Base-by-base conservation (phyloP, 2,888 invertebrate species). In the Orthosia cruda region DNA sequence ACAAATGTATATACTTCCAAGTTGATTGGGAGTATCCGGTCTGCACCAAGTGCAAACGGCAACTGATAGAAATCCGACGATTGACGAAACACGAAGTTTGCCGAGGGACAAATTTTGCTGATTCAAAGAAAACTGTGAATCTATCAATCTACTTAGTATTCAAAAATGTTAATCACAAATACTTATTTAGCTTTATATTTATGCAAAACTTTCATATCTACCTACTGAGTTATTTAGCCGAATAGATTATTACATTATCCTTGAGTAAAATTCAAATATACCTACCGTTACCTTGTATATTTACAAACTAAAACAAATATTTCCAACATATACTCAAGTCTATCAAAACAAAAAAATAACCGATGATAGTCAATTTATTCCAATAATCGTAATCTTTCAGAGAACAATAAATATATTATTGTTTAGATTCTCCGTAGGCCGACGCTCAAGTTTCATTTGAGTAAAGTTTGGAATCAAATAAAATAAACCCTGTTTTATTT, bases 371-470 rank as follows among this genome's bases (percentile, higher is more conserved):
- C 49, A 81, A 63, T 78, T 67, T 81, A 32, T 75, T 62, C 26
- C 40, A 64, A 55, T 65, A 61, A 62, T 45, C 64, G 61, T 66
- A 70, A 82, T 71, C 61, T 61, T 63, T 59, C n/a, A 11, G 54
- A 77, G 49, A 50, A 50, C 58, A 49, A 67, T 82, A 40, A 54
- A 71, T 32, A 77, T 77, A 71, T 71, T 77, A 64, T 77, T 80
- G 20, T 81, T 62, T 26, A 26, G 26, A 64, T 64, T 64, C 78
- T 71, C 58, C n/a, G 59, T 23, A 71, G 47, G 26, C 32, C 11
- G 23, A 47, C 12, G 18, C 61, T 66, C 54, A 67, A 72, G 73
- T 83, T 83, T 78, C 59, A 54, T 45, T 78, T 72, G 59, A 54
- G 11, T 7, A 61, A 68, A 69, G 54, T 80, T 78, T 12, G 54